Evolutionary conservation across 2,888 invertebrate genomes (phyloP), one percentile per base, ranked within the genome.

Genomic region (Eubasilissa splendida): DNA sequence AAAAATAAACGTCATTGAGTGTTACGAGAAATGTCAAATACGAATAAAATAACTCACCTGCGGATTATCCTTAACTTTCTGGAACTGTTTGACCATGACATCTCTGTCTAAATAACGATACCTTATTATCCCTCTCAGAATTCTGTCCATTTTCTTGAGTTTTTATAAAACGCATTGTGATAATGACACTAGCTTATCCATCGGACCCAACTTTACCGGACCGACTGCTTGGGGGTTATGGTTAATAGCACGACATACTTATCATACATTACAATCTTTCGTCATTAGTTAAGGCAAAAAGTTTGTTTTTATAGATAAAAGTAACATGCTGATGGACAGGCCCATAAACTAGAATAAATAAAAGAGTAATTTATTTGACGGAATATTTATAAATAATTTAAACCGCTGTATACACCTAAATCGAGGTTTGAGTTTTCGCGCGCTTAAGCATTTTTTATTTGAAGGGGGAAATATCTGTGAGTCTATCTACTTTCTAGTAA

Each of bases 11-110:
- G 42, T 50, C 66, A 68, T 63, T 68, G 66, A 70, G 31, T 12
- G 42, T 42, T 5, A 42, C 42, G 4, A 42, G 52, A 70, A 70
- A 70, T 52, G 70, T 70, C 70, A 70, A 70, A 70, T 52, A 22
- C 4, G n/a, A 76, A 76, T 63, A 63, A 71, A 59, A 73, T n/a
- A 68, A 89, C 93, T 91, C 91, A 96, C 96, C 91, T 92, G 93
- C 33, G 98, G 98, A 90, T 97, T 93, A 90, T 98, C 95, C 87
- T 93, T 92, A 85, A 98, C 96, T 92, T 94, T 91, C 88, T 96
- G 91, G 89, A 98, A 98, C 89, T 98, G 97, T 89, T 96, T 94
- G 54, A 98, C 96, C 97, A 97, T 97, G 86, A 93, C 93, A 82
- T 94, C 93, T 84, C 96, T 92, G 84, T 95, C 95, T 79, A 95